Conservation (phyloP, 2,113 vertebrate genomes). For the Dunckerocampus dactyliophorus region DNA sequence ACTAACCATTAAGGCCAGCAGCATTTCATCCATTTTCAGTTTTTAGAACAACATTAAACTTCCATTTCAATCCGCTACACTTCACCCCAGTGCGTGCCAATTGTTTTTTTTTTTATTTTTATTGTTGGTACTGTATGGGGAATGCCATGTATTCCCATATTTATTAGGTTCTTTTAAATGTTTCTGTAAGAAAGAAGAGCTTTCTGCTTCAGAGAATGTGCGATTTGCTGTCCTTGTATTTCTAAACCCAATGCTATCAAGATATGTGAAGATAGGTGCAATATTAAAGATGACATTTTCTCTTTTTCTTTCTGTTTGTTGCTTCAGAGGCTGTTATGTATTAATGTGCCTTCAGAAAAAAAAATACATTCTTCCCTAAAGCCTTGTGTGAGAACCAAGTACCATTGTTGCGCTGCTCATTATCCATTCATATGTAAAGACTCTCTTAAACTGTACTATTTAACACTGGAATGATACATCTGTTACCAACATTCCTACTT, state of each 20-base stretch:
- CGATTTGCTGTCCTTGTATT: conserved; percentile 22
- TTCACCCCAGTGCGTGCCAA: conserved; percentile 44
- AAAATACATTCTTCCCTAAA: conserved; percentile 36
- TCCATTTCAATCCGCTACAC: not conserved
- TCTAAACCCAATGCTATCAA: conserved; percentile 24
- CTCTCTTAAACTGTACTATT: conserved; percentile 23
- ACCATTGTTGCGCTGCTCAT: conserved; percentile 17
- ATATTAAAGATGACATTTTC: conserved; percentile 45
- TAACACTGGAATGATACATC: conserved; percentile 47
- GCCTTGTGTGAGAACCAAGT: conserved; percentile 29
- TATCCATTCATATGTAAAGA: conserved; percentile 22
- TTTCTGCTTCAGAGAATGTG: conserved; percentile 29
- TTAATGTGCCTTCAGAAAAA: conserved; percentile 65
- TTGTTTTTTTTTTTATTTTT: conserved; percentile 4
- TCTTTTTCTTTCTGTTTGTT: conserved; percentile 17
- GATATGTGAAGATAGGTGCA: conserved; percentile 42
- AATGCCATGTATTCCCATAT: conserved; percentile 30
- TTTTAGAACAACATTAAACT: not conserved
- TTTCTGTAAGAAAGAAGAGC: conserved; percentile 16
- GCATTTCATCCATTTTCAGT: not conserved
- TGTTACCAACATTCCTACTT: conserved; percentile 53
- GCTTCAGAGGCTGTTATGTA: conserved; percentile 43
- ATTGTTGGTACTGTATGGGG: conserved; percentile 6
- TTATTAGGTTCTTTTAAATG: conserved; percentile 15
- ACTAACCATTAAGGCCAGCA: conserved; percentile 9